A percentile compares a stretch with the other conserved stretches of the same genome.
Evolutionary conservation across 2,888 invertebrate species (phyloP).

Genomic region (Leucophora obtusa): DNA sequence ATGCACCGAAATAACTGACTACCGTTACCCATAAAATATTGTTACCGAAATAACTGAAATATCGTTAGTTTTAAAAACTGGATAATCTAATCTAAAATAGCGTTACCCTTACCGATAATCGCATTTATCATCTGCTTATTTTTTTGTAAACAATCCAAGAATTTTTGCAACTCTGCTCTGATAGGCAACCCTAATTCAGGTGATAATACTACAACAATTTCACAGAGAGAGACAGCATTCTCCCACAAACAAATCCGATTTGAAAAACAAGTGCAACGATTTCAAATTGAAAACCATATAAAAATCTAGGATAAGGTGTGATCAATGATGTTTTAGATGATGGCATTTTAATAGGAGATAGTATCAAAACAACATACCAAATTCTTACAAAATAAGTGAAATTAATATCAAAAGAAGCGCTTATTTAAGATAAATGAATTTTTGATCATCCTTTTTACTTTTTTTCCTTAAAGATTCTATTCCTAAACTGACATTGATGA

Average conservation of each 20-base stretch:
- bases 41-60: no score
- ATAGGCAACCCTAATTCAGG: no score
- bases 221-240: background rate
- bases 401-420: constrained; percentile 54
- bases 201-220: no score
- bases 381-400: constrained; percentile 3
- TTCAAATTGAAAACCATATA: background rate
- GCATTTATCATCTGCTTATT: no score
- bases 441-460: constrained; percentile 68
- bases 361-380: constrained; percentile 19
- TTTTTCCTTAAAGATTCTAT: background rate
- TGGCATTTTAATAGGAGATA: constrained; percentile 34
- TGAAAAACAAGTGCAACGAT: constrained; percentile 26
- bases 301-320: constrained; percentile 18
- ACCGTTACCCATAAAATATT: no score
- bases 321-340: constrained; percentile 42
- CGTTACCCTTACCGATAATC: no score
- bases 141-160: no score
- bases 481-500: constrained; percentile 58
- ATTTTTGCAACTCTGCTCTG: no score
- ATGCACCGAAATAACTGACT: no score
- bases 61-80: no score
- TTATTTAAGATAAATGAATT: constrained; percentile 73
- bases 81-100: no score
- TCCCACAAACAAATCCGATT: background rate